Percentiles rank a stretch among this genome's conserved stretches.
Conservation (phyloP, 2,113 vertebrate species). For the Cynopterus brachyotis region DNA sequence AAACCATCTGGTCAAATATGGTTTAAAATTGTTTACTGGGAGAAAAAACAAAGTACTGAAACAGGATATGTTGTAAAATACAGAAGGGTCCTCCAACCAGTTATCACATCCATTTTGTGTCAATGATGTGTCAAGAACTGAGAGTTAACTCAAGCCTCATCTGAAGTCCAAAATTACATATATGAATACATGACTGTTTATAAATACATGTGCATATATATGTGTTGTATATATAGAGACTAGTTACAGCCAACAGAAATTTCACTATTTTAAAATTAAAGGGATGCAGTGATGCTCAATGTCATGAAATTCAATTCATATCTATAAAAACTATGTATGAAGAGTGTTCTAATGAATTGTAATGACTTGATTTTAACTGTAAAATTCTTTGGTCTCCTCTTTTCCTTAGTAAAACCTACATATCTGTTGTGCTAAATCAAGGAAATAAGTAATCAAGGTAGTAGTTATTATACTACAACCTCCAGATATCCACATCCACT, state of each 20-base stretch:
- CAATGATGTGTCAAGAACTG: background rate
- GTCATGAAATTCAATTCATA: background rate
- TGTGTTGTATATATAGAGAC: background rate
- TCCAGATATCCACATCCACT: background rate
- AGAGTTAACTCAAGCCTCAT: background rate
- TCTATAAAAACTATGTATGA: background rate
- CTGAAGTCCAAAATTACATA: background rate
- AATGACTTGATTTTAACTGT: background rate
- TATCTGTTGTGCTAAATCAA: constrained; percentile 25
- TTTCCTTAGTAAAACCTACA: background rate
- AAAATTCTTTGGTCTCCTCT: constrained; percentile 14
- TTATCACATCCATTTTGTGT: background rate
- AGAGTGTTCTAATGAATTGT: background rate
- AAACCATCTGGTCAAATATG: background rate
- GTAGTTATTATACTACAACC: background rate
- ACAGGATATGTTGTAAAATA: background rate
- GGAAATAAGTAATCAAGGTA: background rate
- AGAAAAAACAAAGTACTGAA: background rate
- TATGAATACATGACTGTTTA: background rate
- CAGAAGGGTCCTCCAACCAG: background rate
- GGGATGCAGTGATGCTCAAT: background rate
- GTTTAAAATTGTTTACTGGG: background rate
- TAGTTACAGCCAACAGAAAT: background rate
- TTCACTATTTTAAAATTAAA: constrained; percentile 44
- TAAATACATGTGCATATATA: no score